These are phyloP conservation scores for Lordiphosa clarofinis DNA, from an alignment of 1,140 invertebrate genomes.

Conservation along the genomic window DNA sequence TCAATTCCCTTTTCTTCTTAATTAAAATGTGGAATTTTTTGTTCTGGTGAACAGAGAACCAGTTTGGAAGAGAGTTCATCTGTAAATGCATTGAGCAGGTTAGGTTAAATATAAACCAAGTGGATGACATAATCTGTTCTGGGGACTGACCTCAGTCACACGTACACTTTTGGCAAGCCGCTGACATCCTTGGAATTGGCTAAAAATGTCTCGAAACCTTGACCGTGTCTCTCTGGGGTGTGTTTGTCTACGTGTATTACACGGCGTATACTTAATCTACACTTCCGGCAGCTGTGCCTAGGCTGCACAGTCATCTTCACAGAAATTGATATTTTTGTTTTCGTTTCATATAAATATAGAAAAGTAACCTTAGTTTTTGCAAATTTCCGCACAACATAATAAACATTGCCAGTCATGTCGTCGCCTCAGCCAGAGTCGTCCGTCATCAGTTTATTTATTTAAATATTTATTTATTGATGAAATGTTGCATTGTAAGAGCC, in stretches of 20 bases:
- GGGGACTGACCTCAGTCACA: conserved; percentile 54
- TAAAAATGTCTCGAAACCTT: conserved; percentile 65
- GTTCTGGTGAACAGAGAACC: conserved; percentile 13
- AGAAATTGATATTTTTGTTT: conserved; percentile 29
- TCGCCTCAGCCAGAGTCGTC: not conserved
- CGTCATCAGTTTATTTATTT: conserved; percentile 17
- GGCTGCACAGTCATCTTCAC: conserved; percentile 47
- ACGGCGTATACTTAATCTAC: conserved; percentile 50
- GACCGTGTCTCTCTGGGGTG: conserved; percentile 51
- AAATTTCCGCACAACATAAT: conserved; percentile 63
- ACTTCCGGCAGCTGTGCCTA: conserved; percentile 51
- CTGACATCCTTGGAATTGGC: conserved; percentile 52
- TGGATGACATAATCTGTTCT: conserved; percentile 12
- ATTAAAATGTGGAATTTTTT: conserved; percentile 30
- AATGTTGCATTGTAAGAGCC: conserved; percentile 45
- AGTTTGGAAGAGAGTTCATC: conserved; percentile 38
- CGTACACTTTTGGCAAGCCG: conserved; percentile 52
- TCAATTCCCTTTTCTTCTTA: conserved; percentile 33
- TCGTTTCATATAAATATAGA: no score
- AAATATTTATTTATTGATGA: conserved; percentile 46
- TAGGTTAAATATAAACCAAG: conserved; percentile 3
- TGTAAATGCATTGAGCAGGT: conserved; percentile 9
- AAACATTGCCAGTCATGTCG: conserved; percentile 54
- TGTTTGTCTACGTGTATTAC: conserved; percentile 27
- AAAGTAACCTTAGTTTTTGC: conserved; percentile 49